A percentile compares a stretch with the other conserved stretches of the same genome.
These are phyloP conservation scores for Mobula hypostoma DNA, from an alignment of 2,113 vertebrate genomes.

Conservation along the genomic window DNA sequence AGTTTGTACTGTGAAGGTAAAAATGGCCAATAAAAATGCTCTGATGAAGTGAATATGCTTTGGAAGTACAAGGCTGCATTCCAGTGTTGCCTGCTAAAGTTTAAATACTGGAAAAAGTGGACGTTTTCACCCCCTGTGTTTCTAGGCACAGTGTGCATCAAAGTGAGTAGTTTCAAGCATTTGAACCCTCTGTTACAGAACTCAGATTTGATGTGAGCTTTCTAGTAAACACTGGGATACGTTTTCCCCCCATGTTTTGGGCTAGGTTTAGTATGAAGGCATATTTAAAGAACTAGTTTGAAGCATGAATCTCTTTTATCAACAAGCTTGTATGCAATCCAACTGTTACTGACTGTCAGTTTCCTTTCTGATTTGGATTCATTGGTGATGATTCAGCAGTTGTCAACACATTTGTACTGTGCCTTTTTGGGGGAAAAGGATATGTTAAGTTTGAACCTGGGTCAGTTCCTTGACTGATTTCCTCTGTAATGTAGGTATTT, in stretches of 20 bases:
- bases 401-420: conserved; percentile 1
- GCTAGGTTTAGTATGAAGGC: neutral
- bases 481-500: conserved; percentile 6
- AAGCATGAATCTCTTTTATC: neutral
- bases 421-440: no score
- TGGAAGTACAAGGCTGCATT: neutral
- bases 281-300: neutral
- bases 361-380: neutral
- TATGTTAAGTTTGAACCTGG: neutral
- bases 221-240: neutral
- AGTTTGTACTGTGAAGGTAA: neutral
- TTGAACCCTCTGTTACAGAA: neutral
- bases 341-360: neutral
- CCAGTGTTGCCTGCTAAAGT: neutral
- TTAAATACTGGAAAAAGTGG: neutral
- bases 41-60: neutral
- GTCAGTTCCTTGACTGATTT: conserved; percentile 22
- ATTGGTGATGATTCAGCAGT: neutral
- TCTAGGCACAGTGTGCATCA: neutral
- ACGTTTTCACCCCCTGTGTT: neutral
- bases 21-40: neutral
- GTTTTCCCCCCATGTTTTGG: neutral
- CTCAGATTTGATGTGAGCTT: neutral
- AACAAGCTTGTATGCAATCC: neutral
- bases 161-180: neutral